A percentile compares a stretch with the other conserved stretches of the same genome.
These are phyloP conservation scores for Zapus hudsonius DNA, from an alignment of 2,113 vertebrate species.

Conservation along the genomic window DNA sequence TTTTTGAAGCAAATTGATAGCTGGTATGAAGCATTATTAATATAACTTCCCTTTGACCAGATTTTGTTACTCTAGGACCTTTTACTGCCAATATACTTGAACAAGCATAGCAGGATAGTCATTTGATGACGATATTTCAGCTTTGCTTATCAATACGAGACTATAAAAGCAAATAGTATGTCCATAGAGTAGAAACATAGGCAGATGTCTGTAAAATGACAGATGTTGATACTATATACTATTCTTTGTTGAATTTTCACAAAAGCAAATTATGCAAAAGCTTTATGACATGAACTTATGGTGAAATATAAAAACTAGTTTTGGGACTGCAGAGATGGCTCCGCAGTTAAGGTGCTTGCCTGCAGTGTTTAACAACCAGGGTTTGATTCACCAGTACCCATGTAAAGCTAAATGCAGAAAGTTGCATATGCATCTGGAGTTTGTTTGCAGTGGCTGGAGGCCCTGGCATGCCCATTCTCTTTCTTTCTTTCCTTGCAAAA, in stretches of 20 bases:
- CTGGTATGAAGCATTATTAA: not conserved
- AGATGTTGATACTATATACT: not conserved
- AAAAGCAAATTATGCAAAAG: not conserved
- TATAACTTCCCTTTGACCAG: not conserved
- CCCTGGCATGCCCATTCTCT: too few species aligned
- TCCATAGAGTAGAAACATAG: not conserved
- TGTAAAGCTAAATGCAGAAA: too few species aligned
- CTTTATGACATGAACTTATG: not conserved
- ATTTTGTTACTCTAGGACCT: not conserved
- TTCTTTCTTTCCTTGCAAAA: too few species aligned
- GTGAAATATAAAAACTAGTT: slow-evolving; percentile 6
- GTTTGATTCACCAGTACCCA: too few species aligned
- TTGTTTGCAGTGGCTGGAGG: too few species aligned
- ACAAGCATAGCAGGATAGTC: not conserved
- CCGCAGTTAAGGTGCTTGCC: too few species aligned
- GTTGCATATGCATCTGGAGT: too few species aligned
- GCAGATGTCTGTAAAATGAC: not conserved
- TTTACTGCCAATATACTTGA: slow-evolving; percentile 6
- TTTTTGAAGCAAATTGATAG: slow-evolving; percentile 11
- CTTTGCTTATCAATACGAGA: not conserved
- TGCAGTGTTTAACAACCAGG: too few species aligned
- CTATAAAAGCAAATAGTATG: not conserved
- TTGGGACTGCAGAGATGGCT: too few species aligned
- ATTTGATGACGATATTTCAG: not conserved
- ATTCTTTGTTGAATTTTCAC: slow-evolving; percentile 13